phyloP scores from a whole-genome alignment of 2,888 invertebrate species.

The Pilophorus perplexus region DNA sequence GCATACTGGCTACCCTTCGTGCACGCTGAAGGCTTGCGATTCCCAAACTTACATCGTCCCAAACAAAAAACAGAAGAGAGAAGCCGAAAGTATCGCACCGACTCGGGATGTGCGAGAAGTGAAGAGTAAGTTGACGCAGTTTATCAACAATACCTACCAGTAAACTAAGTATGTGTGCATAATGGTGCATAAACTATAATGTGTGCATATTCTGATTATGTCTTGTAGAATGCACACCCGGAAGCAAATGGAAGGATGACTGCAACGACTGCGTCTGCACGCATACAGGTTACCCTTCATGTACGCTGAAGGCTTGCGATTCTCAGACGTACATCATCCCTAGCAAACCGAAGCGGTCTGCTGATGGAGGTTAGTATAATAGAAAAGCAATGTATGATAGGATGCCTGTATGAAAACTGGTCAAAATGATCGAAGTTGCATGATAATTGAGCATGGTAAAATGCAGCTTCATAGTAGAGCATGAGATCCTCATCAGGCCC shows the following conservation, averaged over 20 bases:
- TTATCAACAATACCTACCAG: too few species aligned
- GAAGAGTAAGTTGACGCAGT: neutral
- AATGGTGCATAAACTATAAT: neutral
- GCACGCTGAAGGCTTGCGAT: conserved; percentile 8
- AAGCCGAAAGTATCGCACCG: too few species aligned
- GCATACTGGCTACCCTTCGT: neutral
- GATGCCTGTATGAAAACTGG: too few species aligned
- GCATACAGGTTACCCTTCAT: neutral
- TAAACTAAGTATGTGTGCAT: neutral
- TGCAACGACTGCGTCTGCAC: conserved; percentile 17
- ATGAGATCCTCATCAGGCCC: too few species aligned
- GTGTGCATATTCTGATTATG: too few species aligned
- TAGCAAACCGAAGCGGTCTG: neutral
- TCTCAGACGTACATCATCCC: neutral
- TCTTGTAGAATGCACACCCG: conserved; percentile 16
- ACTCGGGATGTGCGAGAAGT: neutral
- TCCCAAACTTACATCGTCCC: neutral
- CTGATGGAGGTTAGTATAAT: too few species aligned
- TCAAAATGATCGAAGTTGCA: too few species aligned
- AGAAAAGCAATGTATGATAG: too few species aligned
- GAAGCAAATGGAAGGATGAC: conserved; percentile 17
- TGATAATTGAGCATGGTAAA: too few species aligned
- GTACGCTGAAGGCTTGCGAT: neutral
- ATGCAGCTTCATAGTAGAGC: too few species aligned
- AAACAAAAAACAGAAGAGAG: neutral